Evolutionary conservation across 2,113 vertebrate genomes (phyloP).

Genomic region (Sterna hirundo): DNA sequence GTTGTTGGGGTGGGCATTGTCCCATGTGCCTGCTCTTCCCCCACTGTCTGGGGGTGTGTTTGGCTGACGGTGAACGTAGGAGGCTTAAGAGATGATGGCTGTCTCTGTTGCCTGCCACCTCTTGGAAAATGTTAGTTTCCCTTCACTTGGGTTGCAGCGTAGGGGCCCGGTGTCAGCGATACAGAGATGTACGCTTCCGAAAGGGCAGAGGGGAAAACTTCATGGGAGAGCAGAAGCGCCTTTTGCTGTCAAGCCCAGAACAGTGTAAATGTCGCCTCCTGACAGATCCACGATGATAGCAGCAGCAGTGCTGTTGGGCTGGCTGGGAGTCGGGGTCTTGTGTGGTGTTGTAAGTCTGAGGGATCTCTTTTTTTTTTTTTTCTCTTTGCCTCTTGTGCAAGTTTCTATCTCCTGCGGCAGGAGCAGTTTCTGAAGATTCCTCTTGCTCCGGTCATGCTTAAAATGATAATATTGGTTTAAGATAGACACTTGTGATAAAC

Average conservation of each 20-base stretch:
- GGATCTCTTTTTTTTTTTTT: background rate
- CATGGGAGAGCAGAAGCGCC: constrained; percentile 19
- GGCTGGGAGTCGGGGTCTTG: background rate
- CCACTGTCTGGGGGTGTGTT: fast-evolving
- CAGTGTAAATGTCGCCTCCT: constrained; percentile 28
- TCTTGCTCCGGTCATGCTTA: constrained; percentile 21
- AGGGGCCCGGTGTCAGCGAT: background rate
- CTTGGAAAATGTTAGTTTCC: background rate
- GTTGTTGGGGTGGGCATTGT: background rate
- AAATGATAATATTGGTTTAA: constrained; percentile 60
- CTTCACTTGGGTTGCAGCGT: background rate
- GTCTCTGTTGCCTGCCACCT: background rate
- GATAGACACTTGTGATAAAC: constrained; percentile 58
- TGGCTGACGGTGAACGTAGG: background rate
- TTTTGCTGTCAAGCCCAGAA: constrained; percentile 26
- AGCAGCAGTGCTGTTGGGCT: background rate
- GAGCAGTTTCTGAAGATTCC: constrained; percentile 9
- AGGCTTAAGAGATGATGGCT: background rate
- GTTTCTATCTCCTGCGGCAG: background rate
- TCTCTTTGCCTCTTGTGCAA: background rate
- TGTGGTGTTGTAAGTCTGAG: background rate
- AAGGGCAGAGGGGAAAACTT: background rate
- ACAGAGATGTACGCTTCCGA: background rate
- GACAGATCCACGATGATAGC: constrained; percentile 22
- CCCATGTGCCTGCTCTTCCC: fast-evolving